Conservation (phyloP, 2,888 invertebrate genomes). For the Folsomia candida region DNA sequence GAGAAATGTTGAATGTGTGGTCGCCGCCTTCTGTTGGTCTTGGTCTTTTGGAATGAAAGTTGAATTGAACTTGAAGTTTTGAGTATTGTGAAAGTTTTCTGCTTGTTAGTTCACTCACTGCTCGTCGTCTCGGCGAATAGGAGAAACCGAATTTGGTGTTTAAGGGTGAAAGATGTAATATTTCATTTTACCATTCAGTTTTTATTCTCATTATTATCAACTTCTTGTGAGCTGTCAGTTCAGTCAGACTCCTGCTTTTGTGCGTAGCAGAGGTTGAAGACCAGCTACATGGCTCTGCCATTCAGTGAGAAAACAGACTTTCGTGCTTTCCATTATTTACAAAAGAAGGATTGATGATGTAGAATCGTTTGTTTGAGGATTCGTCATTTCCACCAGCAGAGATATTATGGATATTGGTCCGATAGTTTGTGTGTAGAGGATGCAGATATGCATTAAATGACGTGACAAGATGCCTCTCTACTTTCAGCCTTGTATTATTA, state of each 20-base stretch:
- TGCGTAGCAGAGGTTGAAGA: not conserved
- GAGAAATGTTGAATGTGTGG: conserved; percentile 4
- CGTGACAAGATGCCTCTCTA: not conserved
- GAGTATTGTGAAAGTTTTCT: not conserved
- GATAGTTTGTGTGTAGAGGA: too few relatives aligned
- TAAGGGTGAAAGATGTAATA: conserved; percentile 19
- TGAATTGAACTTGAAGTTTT: not conserved
- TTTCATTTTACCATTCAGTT: conserved; percentile 10
- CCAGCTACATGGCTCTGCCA: not conserved
- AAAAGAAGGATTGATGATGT: not conserved
- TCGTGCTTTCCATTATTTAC: not conserved
- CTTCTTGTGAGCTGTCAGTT: conserved; percentile 16
- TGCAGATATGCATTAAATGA: conserved; percentile 1
- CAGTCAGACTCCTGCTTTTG: not conserved
- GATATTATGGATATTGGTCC: not conserved
- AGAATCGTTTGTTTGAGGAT: not conserved
- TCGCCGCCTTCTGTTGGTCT: not conserved
- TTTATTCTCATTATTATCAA: conserved; percentile 10
- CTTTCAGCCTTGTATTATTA: not conserved
- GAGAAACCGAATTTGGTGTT: conserved; percentile 13
- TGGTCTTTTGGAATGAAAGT: not conserved
- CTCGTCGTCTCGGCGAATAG: too few relatives aligned
- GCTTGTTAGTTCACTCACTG: not conserved
- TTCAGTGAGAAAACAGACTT: not conserved
- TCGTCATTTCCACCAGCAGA: not conserved